These are phyloP conservation scores for Carabus problematicus DNA, from an alignment of 2,888 invertebrate species.

Conservation along the genomic window DNA sequence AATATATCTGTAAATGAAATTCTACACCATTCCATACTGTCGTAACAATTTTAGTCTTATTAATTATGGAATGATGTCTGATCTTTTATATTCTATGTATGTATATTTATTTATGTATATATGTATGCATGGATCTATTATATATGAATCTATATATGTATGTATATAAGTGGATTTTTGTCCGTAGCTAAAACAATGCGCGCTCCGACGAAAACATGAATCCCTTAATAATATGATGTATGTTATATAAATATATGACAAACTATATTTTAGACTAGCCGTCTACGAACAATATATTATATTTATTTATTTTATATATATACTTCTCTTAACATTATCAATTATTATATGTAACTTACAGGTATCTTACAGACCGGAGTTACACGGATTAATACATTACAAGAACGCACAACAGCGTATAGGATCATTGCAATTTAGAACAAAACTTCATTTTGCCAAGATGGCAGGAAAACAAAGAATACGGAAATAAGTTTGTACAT, in stretches of 20 bases:
- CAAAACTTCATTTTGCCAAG: no score
- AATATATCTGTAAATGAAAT: slow-evolving; percentile 1
- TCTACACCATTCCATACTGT: no score
- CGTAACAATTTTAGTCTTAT: no score
- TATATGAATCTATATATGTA: slow-evolving; percentile 51
- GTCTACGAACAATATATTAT: slow-evolving; percentile 35
- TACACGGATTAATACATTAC: neutral
- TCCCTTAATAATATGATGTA: slow-evolving; percentile 48
- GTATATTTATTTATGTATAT: neutral
- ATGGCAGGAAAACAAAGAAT: no score
- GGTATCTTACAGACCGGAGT: neutral
- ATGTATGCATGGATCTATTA: slow-evolving; percentile 29
- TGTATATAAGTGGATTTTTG: no score
- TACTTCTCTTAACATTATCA: no score
- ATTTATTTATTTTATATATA: slow-evolving; percentile 11
- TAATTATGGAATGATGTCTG: no score
- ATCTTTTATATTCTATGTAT: no score
- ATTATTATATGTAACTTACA: slow-evolving; percentile 15
- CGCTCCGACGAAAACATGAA: slow-evolving; percentile 52
- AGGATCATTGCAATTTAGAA: slow-evolving; percentile 2
- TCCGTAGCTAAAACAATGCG: no score
- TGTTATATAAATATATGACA: slow-evolving; percentile 55
- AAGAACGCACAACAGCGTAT: neutral
- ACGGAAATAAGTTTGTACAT: no score
- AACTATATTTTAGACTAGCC: slow-evolving; percentile 49